phyloP scores from a whole-genome alignment of 2,113 vertebrate genomes.

The Vanacampus margaritifer region DNA sequence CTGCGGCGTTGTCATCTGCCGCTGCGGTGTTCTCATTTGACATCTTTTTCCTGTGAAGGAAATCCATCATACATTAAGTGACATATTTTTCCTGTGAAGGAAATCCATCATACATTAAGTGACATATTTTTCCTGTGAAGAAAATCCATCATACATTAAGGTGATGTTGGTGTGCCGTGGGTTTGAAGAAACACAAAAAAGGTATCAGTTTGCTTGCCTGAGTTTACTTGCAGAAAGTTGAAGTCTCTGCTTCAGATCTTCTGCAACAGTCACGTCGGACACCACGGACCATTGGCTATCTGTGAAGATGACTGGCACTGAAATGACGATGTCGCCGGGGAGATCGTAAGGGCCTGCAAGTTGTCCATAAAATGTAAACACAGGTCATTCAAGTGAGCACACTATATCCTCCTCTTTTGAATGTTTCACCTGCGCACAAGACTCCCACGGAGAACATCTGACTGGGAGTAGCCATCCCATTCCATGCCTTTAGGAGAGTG shows the following conservation, averaged over 20 bases:
- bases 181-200: background rate
- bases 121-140: background rate
- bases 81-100: no score
- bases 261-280: constrained; percentile 60
- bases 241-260: constrained; percentile 60
- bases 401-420: background rate
- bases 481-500: constrained; percentile 79
- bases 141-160: background rate
- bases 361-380: background rate
- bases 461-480: constrained; percentile 58
- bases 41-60: constrained; percentile 1
- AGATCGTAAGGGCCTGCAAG: constrained; percentile 75
- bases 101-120: background rate
- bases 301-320: constrained; percentile 81
- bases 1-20: no score
- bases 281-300: constrained; percentile 75
- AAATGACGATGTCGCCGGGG: constrained; percentile 81
- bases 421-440: constrained; percentile 74
- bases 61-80: background rate
- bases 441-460: constrained; percentile 82
- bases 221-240: constrained; percentile 69
- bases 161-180: background rate
- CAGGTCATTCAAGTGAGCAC: background rate
- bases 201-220: constrained; percentile 19
- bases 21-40: no score